Evolutionary conservation across 1,140 invertebrate species (phyloP), one percentile per base, ranked within the genome.

Genomic region (Cotesia glomerata): DNA sequence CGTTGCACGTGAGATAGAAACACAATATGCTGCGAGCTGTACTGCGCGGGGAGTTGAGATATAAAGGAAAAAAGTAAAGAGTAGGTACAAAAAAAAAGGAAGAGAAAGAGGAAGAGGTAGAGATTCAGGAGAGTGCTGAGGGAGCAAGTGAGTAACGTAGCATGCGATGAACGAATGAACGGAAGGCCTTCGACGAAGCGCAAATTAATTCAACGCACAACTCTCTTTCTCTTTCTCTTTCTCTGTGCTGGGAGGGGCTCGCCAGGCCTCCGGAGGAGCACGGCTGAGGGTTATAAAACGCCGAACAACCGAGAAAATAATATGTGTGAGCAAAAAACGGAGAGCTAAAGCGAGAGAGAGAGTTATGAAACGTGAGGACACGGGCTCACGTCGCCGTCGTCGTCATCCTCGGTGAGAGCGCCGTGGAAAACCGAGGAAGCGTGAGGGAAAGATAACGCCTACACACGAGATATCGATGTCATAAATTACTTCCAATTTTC

Each of bases 201-300:
- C 70, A 69, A 77, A 77, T 77, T 77, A 77, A 77, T 77, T 77
- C 75, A 77, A 73, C 71, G 68, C 73, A 74, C 73, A 72, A 70
- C 66, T 73, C 56, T 36, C 71, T 69, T 49, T 35, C 32, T 32
- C 16, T 64, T 59, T 62, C 45, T 11, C 26, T 77, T 74, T n/a
- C 14, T 35, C 7, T 5, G 65, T 66, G 9, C 16, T 32, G 51
- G 14, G 34, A 18, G 34, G 54, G 67, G 52, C 9, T 64, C 64
- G 39, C 32, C 18, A 18, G 52, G 52, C 35, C 66, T 45, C 62
- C 69, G 56, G 69, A 63, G 64, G 69, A 54, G 66, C 36, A 71
- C 64, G 59, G 34, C 64, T 64, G 64, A 56, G 52, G 69, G 70
- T 70, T 75, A 75, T 72, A 75, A 67, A 72, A 70, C 65, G 67